Percentiles rank a stretch among this genome's conserved stretches.
Evolutionary conservation across 2,888 invertebrate species (phyloP).

Genomic region (Antheraea assamensis): DNA sequence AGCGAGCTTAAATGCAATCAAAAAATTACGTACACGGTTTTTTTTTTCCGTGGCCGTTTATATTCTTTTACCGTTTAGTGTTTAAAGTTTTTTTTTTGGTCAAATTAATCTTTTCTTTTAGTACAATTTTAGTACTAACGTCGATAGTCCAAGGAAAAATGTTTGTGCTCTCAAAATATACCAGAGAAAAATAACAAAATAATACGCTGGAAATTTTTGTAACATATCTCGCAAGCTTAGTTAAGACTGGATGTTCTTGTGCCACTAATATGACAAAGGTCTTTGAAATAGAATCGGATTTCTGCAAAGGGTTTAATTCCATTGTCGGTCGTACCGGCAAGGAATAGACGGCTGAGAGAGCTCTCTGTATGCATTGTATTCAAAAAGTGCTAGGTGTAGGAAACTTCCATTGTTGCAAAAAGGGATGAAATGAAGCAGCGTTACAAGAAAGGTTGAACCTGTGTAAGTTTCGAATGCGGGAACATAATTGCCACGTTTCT

Average conservation of each 20-base stretch:
- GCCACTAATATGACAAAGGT: background rate
- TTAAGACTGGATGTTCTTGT: background rate
- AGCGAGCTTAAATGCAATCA: slow-evolving; percentile 5
- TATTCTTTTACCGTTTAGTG: background rate
- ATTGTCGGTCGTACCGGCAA: background rate
- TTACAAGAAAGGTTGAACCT: background rate
- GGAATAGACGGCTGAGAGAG: background rate
- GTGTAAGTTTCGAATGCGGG: background rate
- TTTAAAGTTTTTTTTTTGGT: background rate
- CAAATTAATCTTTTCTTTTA: background rate
- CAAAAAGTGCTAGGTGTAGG: background rate
- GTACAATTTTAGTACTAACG: too few relatives aligned
- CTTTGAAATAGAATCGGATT: background rate
- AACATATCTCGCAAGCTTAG: background rate
- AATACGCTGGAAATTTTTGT: too few relatives aligned
- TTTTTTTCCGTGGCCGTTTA: background rate
- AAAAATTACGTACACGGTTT: background rate
- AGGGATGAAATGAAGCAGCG: background rate
- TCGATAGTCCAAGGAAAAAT: too few relatives aligned
- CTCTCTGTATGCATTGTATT: background rate
- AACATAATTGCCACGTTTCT: too few relatives aligned
- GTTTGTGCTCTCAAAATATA: too few relatives aligned
- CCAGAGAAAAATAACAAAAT: background rate
- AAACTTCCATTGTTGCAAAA: background rate
- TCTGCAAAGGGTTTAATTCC: background rate